phyloP scores from a whole-genome alignment of 2,797 vertebrate species.

The Apodemus agrarius region DNA sequence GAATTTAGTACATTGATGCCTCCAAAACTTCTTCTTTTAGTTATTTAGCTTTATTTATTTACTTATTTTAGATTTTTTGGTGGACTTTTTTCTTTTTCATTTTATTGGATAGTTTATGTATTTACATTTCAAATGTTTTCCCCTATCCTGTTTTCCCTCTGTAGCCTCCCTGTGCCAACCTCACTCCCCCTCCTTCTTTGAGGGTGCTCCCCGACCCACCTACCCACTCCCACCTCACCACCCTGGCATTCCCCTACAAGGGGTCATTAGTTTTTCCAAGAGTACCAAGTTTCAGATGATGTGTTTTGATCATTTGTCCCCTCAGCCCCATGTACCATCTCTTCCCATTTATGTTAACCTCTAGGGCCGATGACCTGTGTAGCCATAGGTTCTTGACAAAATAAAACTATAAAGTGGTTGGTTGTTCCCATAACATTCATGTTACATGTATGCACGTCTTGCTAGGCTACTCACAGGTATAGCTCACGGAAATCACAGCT shows the following conservation, averaged over 20 bases:
- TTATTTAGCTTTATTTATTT: no score
- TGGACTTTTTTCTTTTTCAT: no score
- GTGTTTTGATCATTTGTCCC: not conserved
- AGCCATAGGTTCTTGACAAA: not conserved
- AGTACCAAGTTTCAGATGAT: not conserved
- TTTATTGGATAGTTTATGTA: no score
- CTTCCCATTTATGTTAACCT: not conserved
- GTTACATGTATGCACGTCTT: not conserved
- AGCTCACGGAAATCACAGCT: not conserved
- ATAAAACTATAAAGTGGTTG: not conserved
- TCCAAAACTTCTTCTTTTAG: not conserved
- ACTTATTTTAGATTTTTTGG: no score
- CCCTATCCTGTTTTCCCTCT: no score
- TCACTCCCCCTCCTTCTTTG: no score
- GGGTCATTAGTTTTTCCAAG: not conserved
- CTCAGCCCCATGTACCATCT: not conserved
- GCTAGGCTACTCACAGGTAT: not conserved
- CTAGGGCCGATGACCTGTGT: not conserved
- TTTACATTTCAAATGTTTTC: no score
- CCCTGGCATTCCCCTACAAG: no score
- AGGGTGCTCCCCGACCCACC: no score
- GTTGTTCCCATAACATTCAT: not conserved
- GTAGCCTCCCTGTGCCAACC: no score
- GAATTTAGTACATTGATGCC: not conserved
- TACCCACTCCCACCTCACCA: no score